A percentile compares a stretch with the other conserved stretches of the same genome.
Conservation (phyloP, 2,113 vertebrate species). For the Stegostoma tigrinum region DNA sequence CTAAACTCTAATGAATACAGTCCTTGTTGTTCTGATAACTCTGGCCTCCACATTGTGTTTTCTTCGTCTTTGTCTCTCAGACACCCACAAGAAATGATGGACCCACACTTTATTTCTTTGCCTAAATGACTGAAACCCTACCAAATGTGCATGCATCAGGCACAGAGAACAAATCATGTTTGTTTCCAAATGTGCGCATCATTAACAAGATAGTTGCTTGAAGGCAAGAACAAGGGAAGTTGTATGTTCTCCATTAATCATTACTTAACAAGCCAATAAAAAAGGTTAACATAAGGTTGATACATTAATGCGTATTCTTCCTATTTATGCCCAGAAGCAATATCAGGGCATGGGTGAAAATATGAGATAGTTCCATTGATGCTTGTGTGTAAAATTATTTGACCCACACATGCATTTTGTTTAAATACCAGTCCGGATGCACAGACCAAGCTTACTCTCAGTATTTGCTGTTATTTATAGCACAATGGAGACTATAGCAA, state of each 20-base stretch:
- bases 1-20: too few relatives aligned
- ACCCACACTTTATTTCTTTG: not conserved
- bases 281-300: slow-evolving; percentile 15
- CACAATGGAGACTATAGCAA: not conserved
- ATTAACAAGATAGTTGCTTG: not conserved
- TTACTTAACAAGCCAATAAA: slow-evolving; percentile 24
- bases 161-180: not conserved
- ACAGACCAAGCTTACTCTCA: not conserved
- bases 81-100: not conserved
- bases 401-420: not conserved
- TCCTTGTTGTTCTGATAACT: not conserved
- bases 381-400: not conserved
- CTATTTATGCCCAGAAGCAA: not conserved
- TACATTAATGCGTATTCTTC: not conserved
- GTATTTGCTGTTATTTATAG: not conserved
- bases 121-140: not conserved
- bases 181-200: not conserved
- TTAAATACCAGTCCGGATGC: not conserved
- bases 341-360: not conserved
- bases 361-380: not conserved
- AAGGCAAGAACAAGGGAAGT: not conserved
- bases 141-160: not conserved
- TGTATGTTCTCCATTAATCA: not conserved
- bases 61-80: not conserved
- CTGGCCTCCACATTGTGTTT: not conserved